Evolutionary conservation across 2,113 vertebrate genomes (phyloP).

Genomic region (Lathamus discolor): DNA sequence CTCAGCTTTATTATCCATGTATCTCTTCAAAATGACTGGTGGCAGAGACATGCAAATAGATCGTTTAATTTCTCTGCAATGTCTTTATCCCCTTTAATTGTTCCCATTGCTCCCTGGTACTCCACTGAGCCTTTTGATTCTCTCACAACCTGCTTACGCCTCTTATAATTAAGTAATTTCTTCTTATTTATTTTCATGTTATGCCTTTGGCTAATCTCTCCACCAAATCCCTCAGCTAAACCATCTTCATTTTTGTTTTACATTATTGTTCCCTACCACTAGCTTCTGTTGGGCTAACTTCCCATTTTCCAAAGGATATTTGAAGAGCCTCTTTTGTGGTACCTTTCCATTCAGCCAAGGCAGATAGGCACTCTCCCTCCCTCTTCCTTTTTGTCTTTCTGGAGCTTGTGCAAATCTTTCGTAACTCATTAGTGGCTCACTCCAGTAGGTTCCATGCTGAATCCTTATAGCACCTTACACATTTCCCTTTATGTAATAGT

Average conservation of each 20-base stretch:
- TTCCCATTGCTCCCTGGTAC: conserved; percentile 46
- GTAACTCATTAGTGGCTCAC: conserved; percentile 28
- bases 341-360: conserved; percentile 10
- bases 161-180: conserved; percentile 58
- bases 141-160: conserved; percentile 32
- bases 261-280: not conserved
- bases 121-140: conserved; percentile 43
- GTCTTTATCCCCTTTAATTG: conserved; percentile 62
- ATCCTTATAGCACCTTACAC: not conserved
- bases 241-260: conserved; percentile 9
- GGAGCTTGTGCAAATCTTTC: not conserved
- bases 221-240: conserved; percentile 53
- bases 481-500: not conserved
- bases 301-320: not conserved
- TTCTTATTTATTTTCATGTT: conserved; percentile 64
- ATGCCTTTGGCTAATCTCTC: conserved; percentile 57
- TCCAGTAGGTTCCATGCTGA: not conserved
- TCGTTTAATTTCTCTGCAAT: conserved; percentile 43
- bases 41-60: conserved; percentile 10
- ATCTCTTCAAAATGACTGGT: not conserved
- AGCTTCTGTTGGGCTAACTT: conserved; percentile 10
- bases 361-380: not conserved
- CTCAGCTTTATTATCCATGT: not conserved
- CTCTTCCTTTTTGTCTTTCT: not conserved
- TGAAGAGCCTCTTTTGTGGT: conserved; percentile 11